Base-by-base conservation (phyloP, 2,888 invertebrate genomes). In the Lepidochitona cinerea region DNA sequence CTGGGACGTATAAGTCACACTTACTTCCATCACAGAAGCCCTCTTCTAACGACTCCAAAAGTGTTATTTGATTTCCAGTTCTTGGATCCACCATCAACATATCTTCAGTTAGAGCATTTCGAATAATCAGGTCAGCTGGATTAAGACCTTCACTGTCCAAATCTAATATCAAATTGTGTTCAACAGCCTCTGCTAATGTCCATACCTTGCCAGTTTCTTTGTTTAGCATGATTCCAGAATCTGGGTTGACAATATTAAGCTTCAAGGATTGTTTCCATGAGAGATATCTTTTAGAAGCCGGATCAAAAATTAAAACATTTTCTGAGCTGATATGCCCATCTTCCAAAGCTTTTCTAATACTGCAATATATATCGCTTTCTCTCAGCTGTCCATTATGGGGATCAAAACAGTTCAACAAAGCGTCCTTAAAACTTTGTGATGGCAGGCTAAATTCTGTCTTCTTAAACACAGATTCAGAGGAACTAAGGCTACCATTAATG, bases 21-120 rank as follows among this genome's bases (percentile, higher is more conserved):
- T 96, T 96, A 80, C 93, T 93, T 78, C 93, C 91, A 89, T 97
- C 95, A 73, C 97, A 93, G 67, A 97, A 92, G 35, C 95, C 95
- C 88, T 94, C 94, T 79, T 94, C 93, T 1, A 94, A 89, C 0
- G 96, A 96, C 87, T 96, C 95, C 75, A 92, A 92, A 0, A 96
- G 94, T n/a, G 86, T 79, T 71, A 84, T 80, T 64, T 72, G 77
- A 69, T 80, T 75, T 59, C 72, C 68, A n/a, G 80, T 80, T 12
- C 76, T 70, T 53, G 79, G 76, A 71, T 83, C 82, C 32, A 72
- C 75, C 72, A 81, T 32, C 14, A 35, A 12, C 64, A 64, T 64
- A n/a, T 37, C 35, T 18, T 18, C 66, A 37, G 12, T 36, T 5
- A 66, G 37, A 36, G 37, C 35, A 59, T 59, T 59, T 14, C 59